phyloP scores from a whole-genome alignment of 2,888 invertebrate species.

The Leptothorax acervorum region DNA sequence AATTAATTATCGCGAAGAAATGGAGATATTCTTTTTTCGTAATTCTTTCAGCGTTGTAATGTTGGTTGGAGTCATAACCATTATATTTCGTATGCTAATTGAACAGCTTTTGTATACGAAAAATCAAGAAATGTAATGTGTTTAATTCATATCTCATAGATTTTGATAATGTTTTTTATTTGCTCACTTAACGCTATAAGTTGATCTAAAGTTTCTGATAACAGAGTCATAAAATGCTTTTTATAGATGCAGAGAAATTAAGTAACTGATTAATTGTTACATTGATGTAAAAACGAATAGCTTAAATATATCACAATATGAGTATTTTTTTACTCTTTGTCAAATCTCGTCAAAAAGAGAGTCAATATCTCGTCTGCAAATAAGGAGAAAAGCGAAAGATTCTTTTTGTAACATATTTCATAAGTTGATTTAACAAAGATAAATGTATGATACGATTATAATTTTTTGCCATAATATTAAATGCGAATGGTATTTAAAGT shows the following conservation, averaged over 20 bases:
- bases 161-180: background rate
- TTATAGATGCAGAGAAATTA: background rate
- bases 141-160: conserved; percentile 5
- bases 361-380: background rate
- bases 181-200: background rate
- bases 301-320: background rate
- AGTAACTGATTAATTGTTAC: background rate
- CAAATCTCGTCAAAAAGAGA: background rate
- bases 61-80: conserved; percentile 8
- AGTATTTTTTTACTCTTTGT: background rate
- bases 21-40: conserved; percentile 14
- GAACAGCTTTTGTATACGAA: conserved; percentile 25
- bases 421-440: background rate
- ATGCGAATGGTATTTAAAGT: background rate
- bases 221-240: background rate
- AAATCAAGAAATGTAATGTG: background rate
- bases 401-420: background rate
- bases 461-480: background rate
- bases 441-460: background rate
- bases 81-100: conserved; percentile 33
- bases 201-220: background rate
- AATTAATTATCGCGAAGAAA: conserved; percentile 41
- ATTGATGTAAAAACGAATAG: background rate
- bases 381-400: background rate
- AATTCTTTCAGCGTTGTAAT: conserved; percentile 5